Conservation (phyloP, 1,140 invertebrate genomes). For the Drosophila varians region DNA sequence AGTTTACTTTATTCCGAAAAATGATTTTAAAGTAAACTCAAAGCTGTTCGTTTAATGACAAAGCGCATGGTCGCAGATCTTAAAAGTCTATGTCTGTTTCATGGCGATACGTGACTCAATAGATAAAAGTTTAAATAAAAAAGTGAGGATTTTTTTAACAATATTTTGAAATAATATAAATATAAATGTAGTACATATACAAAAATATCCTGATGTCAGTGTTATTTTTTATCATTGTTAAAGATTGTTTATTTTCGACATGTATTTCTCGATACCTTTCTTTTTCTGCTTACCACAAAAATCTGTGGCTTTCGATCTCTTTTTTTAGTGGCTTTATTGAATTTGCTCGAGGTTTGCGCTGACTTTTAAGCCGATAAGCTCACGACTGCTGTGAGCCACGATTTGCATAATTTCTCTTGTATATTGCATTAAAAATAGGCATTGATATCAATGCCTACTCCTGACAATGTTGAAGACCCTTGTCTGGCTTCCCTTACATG, state of each 20-base stretch:
- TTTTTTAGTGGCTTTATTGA: conserved; percentile 24
- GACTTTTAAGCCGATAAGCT: not conserved
- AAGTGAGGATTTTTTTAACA: no score
- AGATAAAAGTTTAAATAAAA: no score
- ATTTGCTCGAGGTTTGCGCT: not conserved
- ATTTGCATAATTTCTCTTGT: conserved; percentile 53
- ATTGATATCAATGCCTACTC: conserved; percentile 74
- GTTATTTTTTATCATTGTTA: no score
- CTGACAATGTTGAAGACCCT: conserved; percentile 17
- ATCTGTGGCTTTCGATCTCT: conserved; percentile 39
- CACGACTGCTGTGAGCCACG: conserved; percentile 39
- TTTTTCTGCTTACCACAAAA: conserved; percentile 45
- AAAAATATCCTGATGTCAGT: no score
- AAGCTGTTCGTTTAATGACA: no score
- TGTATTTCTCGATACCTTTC: not conserved
- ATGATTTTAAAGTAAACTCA: no score
- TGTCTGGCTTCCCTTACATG: conserved; percentile 56
- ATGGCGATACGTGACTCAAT: no score
- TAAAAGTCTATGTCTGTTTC: no score
- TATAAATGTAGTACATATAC: no score
- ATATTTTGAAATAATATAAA: no score
- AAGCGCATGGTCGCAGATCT: no score
- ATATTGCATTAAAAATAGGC: conserved; percentile 54
- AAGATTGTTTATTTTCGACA: conserved; percentile 7
- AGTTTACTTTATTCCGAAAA: not conserved